phyloP scores from a whole-genome alignment of 1,140 invertebrate species.

The Anastrepha obliqua region DNA sequence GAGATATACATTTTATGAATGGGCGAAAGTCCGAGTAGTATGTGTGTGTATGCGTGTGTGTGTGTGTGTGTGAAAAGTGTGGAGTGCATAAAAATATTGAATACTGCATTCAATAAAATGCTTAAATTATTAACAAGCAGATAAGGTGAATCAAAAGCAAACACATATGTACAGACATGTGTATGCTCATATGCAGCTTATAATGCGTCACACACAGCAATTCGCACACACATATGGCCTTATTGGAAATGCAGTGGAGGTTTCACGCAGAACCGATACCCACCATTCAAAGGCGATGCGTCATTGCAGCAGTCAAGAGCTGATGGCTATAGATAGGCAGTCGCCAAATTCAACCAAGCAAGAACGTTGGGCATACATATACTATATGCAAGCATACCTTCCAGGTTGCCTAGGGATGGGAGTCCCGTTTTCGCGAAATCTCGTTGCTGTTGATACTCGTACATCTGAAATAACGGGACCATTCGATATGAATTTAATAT shows the following conservation, averaged over 20 bases:
- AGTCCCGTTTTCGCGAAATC: too few relatives aligned
- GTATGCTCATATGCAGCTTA: background rate
- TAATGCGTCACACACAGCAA: background rate
- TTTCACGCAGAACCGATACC: background rate
- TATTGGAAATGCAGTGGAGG: background rate
- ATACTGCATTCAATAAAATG: constrained; percentile 36
- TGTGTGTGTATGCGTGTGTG: background rate
- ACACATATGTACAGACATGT: too few relatives aligned
- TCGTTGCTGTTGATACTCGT: too few relatives aligned
- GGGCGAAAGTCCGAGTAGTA: background rate
- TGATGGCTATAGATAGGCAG: too few relatives aligned
- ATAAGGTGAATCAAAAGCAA: constrained; percentile 9
- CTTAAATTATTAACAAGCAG: background rate
- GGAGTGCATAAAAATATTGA: constrained; percentile 4
- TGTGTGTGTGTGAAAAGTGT: background rate
- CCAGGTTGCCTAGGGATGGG: too few relatives aligned
- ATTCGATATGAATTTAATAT: too few relatives aligned
- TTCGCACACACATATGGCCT: background rate
- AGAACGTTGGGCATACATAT: too few relatives aligned
- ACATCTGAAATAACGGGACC: too few relatives aligned
- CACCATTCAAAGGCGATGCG: background rate
- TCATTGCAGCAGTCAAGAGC: background rate
- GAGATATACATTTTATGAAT: constrained; percentile 19
- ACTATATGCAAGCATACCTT: too few relatives aligned
- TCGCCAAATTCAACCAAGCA: too few relatives aligned